Percentiles rank a stretch among this genome's conserved stretches.
Evolutionary conservation across 2,113 vertebrate species (phyloP).

Genomic region (Sterrhoptilus dennistouni): DNA sequence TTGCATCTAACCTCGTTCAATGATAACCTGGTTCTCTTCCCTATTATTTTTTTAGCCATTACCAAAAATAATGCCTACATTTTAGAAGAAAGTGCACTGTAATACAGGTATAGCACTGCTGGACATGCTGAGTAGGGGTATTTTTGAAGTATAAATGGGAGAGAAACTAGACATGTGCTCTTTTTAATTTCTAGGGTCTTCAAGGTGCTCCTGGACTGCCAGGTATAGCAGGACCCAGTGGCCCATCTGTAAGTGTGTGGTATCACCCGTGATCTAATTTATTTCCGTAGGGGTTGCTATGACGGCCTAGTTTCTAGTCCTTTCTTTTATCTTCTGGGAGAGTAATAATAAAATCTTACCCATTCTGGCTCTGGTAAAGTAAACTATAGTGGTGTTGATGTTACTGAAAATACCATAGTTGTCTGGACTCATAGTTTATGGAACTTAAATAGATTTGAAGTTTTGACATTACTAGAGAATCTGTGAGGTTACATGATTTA

Average conservation of each 20-base stretch:
- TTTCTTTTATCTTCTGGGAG: neutral
- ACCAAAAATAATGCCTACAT: neutral
- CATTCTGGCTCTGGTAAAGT: neutral
- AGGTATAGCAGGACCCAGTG: constrained; percentile 81
- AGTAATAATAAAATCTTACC: neutral
- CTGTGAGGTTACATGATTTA: neutral
- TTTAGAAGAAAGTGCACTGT: neutral
- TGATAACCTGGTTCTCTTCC: neutral
- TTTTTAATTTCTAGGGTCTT: constrained; percentile 77
- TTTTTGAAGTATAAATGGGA: neutral
- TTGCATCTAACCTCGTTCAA: neutral
- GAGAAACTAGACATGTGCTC: neutral
- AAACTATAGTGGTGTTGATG: neutral
- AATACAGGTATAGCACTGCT: neutral
- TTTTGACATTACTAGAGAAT: neutral
- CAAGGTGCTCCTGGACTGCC: constrained; percentile 86
- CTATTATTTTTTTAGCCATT: neutral
- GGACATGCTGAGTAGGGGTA: neutral
- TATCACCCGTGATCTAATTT: neutral
- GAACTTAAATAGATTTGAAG: neutral
- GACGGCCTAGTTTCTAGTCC: neutral
- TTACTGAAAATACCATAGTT: neutral
- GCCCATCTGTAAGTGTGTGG: constrained; percentile 80
- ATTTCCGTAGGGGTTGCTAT: neutral
- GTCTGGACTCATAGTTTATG: neutral